Conservation (phyloP, 2,888 invertebrate genomes). For the Liopterus haemorrhoidalis region DNA sequence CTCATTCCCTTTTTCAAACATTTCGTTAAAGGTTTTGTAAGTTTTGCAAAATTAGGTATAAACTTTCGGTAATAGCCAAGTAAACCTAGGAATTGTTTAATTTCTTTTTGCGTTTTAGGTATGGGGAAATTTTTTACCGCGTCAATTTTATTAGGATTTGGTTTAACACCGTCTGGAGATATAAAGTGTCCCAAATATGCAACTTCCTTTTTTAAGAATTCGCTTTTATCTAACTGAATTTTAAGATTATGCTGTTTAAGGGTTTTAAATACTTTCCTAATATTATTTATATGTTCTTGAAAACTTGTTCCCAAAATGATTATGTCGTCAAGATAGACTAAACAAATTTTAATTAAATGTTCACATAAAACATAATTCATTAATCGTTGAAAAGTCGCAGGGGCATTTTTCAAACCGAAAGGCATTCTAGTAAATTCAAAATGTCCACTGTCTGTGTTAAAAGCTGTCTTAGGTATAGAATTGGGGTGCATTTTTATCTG, state of each 20-base stretch:
- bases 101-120: conserved; percentile 34
- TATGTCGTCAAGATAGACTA: conserved; percentile 35
- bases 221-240: conserved; percentile 31
- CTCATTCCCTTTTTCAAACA: conserved; percentile 30
- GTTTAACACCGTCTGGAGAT: conserved; percentile 34
- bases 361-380: conserved; percentile 35
- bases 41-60: conserved; percentile 27
- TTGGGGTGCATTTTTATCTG: conserved; percentile 32
- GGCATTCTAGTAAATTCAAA: conserved; percentile 37
- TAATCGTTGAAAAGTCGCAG: conserved; percentile 38
- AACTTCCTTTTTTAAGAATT: conserved; percentile 37
- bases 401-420: conserved; percentile 36
- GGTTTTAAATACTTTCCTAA: conserved; percentile 32
- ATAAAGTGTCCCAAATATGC: conserved; percentile 39
- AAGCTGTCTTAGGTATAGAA: conserved; percentile 34
- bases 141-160: conserved; percentile 35
- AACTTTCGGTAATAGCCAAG: conserved; percentile 36
- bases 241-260: conserved; percentile 28
- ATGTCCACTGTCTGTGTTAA: conserved; percentile 33
- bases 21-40: conserved; percentile 34
- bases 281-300: conserved; percentile 33
- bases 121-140: conserved; percentile 31
- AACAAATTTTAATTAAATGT: conserved; percentile 20
- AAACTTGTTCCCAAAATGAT: conserved; percentile 28
- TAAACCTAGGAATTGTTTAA: conserved; percentile 36